Evolutionary conservation across 2,797 vertebrate genomes (phyloP), one percentile per base, ranked within the genome.

Genomic region (Sciurus vulgaris): DNA sequence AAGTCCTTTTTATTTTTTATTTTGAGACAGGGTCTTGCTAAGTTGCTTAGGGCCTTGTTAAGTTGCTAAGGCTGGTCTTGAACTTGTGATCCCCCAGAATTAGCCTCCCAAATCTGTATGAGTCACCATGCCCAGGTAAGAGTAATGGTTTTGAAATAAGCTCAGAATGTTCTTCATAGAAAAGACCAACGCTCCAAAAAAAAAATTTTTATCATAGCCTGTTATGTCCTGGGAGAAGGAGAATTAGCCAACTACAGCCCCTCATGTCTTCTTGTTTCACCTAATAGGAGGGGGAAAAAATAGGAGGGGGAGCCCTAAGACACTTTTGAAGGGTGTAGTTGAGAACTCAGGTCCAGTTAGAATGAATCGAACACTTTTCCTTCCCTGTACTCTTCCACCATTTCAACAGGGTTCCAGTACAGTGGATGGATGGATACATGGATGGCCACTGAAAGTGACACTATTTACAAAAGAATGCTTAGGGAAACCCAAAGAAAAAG

Each of bases 151-250:
- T 85, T 82, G 54, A 90, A 96, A 73, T 81, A 94, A 97, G 5
- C 61, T 67, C 38, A 85, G 47, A 91, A 87, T 61, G 38, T 89
- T 89, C 38, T 86, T 77, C 47, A 33, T 63, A 85, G 87, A 38
- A 92, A 95, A 96, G 47, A 69, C 26, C 49, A 97, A 94, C 22
- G 65, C 6, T 65, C 65, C 4, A 82, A 96, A 28, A 70, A 54
- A 94, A 95, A 18, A 6, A 18, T 87, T 93, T 93, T 82, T 61
- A 87, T 44, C 63, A 82, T 41, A 94, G 69, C 12, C 74, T 93
- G 87, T 61, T 28, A 41, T 47, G 26, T 87, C 76, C 89, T 63
- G 30, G 59, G 72, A 89, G 28, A 86, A 65, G 20, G 30, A 20
- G n/a, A 86, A 94, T 28, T 77, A 91, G 51, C 30, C 38, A 93